Evolutionary conservation across 2,888 invertebrate genomes (phyloP).

Genomic region (Pristionchus japonicus): DNA sequence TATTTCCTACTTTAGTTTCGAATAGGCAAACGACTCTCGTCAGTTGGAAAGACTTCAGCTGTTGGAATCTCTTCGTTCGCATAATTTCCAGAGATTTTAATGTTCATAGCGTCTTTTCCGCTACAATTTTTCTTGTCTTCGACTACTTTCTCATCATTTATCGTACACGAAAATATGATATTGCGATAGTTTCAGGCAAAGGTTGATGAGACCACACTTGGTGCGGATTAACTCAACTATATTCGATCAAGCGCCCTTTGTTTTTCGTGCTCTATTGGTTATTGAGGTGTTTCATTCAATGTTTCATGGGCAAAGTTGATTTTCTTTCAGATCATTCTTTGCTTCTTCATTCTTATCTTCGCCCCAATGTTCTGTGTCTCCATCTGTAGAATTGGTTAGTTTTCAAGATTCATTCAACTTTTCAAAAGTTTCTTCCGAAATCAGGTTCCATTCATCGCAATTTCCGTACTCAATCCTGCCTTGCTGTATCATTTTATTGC

Average conservation of each 20-base stretch:
- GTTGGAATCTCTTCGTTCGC: too few relatives aligned
- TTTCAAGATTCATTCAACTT: too few relatives aligned
- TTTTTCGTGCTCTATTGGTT: background rate
- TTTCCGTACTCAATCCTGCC: background rate
- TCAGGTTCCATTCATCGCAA: background rate
- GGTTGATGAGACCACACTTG: background rate
- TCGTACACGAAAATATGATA: too few relatives aligned
- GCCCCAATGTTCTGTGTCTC: background rate
- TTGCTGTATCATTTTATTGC: background rate
- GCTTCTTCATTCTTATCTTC: background rate
- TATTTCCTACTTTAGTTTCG: too few relatives aligned
- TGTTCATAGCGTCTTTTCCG: too few relatives aligned
- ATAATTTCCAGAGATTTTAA: too few relatives aligned
- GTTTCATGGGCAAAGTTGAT: background rate
- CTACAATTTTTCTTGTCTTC: too few relatives aligned
- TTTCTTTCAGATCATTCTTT: background rate
- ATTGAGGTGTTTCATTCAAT: background rate
- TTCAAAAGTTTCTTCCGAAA: too few relatives aligned
- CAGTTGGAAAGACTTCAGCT: too few relatives aligned
- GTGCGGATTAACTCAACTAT: background rate
- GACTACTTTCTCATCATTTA: too few relatives aligned
- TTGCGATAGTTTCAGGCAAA: too few relatives aligned
- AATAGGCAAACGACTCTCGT: too few relatives aligned
- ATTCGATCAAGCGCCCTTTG: background rate
- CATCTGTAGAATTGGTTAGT: background rate